These are phyloP conservation scores for Crotalus helleri DNA, from an alignment of 2,113 vertebrate species.

Conservation along the genomic window DNA sequence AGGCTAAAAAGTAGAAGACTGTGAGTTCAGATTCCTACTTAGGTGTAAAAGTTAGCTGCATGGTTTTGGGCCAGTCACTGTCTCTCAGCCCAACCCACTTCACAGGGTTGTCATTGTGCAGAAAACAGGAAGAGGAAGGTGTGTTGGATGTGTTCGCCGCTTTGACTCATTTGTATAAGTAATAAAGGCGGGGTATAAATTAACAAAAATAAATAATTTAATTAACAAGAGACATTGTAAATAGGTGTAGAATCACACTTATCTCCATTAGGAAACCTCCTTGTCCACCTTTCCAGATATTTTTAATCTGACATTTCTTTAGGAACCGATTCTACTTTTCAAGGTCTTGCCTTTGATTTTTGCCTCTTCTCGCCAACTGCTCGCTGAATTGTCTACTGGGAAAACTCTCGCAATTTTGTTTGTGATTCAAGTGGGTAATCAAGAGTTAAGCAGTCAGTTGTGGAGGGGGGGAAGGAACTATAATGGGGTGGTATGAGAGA, in stretches of 20 bases:
- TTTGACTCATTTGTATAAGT: too few species aligned
- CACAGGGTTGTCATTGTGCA: too few species aligned
- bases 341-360: background rate
- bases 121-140: too few species aligned
- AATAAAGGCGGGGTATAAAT: too few species aligned
- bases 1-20: too few species aligned
- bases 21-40: too few species aligned
- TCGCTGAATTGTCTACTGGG: background rate
- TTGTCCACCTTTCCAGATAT: background rate
- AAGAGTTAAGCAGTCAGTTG: background rate
- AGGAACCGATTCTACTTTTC: background rate
- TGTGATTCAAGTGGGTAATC: background rate
- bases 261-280: background rate
- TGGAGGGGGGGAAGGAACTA: background rate
- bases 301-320: background rate
- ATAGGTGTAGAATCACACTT: background rate
- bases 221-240: background rate
- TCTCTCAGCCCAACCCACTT: too few species aligned
- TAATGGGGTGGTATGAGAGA: background rate
- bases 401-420: background rate
- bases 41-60: too few species aligned
- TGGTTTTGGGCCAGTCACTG: too few species aligned
- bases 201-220: too few species aligned
- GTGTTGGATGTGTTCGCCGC: too few species aligned
- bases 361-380: background rate